Evolutionary conservation across 2,113 vertebrate genomes (phyloP).

Genomic region (Tringa solitaria): DNA sequence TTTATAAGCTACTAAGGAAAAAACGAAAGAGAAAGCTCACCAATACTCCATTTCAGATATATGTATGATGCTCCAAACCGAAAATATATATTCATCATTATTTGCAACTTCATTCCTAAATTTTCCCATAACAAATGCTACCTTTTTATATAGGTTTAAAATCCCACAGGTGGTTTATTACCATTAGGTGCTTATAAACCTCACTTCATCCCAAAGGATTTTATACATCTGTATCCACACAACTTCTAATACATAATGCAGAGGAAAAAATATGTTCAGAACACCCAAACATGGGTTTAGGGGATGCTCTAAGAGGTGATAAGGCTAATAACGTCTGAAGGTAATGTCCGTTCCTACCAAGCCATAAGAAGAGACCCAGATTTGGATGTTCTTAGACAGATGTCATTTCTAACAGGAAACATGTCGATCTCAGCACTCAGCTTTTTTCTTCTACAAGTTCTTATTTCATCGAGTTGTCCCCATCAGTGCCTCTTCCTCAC

Average conservation of each 20-base stretch:
- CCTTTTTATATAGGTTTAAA: not conserved
- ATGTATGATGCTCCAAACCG: not conserved
- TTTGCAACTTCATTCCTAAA: not conserved
- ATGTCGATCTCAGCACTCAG: not conserved
- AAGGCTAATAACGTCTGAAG: not conserved
- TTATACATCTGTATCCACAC: not conserved
- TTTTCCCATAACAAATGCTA: not conserved
- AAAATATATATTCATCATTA: not conserved
- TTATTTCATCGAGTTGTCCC: not conserved
- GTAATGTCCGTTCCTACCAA: not conserved
- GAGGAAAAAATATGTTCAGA: not conserved
- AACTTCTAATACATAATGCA: not conserved
- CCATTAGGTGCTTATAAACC: not conserved
- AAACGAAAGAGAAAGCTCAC: not conserved
- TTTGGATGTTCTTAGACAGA: not conserved
- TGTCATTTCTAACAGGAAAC: not conserved
- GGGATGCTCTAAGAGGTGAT: not conserved
- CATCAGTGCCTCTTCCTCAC: not conserved
- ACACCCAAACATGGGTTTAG: not conserved
- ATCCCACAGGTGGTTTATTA: not conserved
- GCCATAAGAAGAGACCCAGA: not conserved
- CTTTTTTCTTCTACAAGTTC: not conserved
- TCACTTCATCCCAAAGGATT: not conserved
- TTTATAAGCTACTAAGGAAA: slow-evolving; percentile 1
- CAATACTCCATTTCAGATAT: not conserved